phyloP scores from a whole-genome alignment of 1,140 invertebrate genomes.

The Spodoptera frugiperda region DNA sequence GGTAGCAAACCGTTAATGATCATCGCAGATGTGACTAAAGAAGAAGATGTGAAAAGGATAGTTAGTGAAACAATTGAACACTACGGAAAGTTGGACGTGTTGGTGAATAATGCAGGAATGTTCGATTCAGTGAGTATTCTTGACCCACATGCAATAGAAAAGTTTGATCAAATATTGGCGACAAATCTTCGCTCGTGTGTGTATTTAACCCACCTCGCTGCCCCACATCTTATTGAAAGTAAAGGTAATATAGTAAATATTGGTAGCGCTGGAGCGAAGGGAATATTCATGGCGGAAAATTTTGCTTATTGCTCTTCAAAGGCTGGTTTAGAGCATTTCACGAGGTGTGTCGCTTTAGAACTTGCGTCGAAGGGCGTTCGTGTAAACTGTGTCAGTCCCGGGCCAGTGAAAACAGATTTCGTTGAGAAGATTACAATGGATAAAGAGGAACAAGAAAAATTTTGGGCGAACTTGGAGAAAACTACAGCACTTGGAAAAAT shows the following conservation, averaged over 20 bases:
- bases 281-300: slow-evolving; percentile 71
- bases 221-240: slow-evolving; percentile 89
- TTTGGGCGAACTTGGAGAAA: slow-evolving; percentile 28
- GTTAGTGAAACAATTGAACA: slow-evolving; percentile 86
- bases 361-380: slow-evolving; percentile 91
- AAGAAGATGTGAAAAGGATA: slow-evolving; percentile 85
- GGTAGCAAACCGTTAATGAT: slow-evolving; percentile 83
- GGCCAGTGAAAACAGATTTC: slow-evolving; percentile 91
- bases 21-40: slow-evolving; percentile 87
- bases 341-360: slow-evolving; percentile 90
- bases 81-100: slow-evolving; percentile 87
- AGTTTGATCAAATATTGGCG: slow-evolving; percentile 90
- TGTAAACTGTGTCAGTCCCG: slow-evolving; percentile 94
- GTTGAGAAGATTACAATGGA: slow-evolving; percentile 88
- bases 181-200: slow-evolving; percentile 90
- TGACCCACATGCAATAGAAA: slow-evolving; percentile 87
- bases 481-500: slow-evolving; percentile 88
- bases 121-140: neutral
- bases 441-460: neutral
- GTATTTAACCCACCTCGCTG: slow-evolving; percentile 90
- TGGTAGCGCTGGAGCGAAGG: slow-evolving; percentile 87
- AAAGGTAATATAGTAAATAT: slow-evolving; percentile 92
- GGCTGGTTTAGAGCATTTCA: slow-evolving; percentile 63
- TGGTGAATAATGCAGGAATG: slow-evolving; percentile 92
- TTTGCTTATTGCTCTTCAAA: slow-evolving; percentile 61